phyloP scores from a whole-genome alignment of 2,113 vertebrate species.

The Sylvia atricapilla region DNA sequence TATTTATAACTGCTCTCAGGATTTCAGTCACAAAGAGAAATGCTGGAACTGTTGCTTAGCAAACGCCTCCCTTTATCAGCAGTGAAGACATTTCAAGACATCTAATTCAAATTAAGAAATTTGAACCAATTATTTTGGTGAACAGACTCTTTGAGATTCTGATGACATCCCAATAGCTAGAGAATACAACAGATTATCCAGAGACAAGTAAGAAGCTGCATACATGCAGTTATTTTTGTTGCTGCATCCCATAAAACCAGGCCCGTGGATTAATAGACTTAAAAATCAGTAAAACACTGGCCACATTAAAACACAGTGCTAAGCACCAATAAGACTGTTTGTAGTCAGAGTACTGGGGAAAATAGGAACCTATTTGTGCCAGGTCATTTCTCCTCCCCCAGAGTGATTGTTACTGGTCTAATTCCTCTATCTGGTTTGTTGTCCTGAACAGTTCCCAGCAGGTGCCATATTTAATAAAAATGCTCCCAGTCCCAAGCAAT shows the following conservation, averaged over 20 bases:
- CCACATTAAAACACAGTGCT: background rate
- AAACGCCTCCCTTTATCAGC: background rate
- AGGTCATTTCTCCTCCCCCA: background rate
- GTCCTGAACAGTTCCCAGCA: background rate
- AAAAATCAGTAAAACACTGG: background rate
- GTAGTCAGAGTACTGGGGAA: background rate
- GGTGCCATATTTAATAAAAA: background rate
- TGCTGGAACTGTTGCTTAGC: constrained; percentile 29
- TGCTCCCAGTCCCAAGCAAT: background rate
- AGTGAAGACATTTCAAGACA: background rate
- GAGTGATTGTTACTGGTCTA: background rate
- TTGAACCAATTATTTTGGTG: background rate
- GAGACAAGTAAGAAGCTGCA: background rate
- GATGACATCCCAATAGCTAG: background rate
- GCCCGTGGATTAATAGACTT: background rate
- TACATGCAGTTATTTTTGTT: background rate
- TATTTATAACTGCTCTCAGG: background rate
- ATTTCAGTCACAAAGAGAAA: constrained; percentile 2
- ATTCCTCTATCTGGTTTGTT: background rate
- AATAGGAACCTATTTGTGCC: background rate
- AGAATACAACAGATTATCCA: background rate
- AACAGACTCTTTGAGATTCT: background rate
- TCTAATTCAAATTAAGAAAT: background rate
- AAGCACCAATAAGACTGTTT: background rate
- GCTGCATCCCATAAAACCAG: background rate